Conservation (phyloP, 2,113 vertebrate genomes). For the Malurus elegans region DNA sequence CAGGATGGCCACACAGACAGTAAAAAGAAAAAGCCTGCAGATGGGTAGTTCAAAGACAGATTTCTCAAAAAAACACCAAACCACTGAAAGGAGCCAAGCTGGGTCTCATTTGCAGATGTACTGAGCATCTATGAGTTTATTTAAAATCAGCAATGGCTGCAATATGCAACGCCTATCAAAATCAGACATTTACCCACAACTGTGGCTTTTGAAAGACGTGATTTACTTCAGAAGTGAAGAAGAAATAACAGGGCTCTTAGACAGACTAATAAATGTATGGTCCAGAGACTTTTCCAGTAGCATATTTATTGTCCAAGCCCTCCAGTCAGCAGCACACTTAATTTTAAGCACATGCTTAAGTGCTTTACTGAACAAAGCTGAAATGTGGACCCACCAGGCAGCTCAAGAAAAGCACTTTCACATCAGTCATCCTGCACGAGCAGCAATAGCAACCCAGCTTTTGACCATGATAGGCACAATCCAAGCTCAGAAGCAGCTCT, state of each 20-base stretch:
- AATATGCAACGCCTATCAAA: slow-evolving; percentile 26
- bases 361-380: slow-evolving; percentile 30
- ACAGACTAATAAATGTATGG: slow-evolving; percentile 47
- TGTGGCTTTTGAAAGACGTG: slow-evolving; percentile 39
- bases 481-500: background rate
- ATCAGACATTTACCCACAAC: slow-evolving; percentile 16
- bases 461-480: background rate
- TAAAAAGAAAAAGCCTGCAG: slow-evolving; percentile 58
- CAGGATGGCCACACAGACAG: slow-evolving; percentile 60
- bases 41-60: slow-evolving; percentile 59
- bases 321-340: slow-evolving; percentile 54
- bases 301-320: slow-evolving; percentile 54
- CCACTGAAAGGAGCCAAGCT: slow-evolving; percentile 43
- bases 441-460: background rate
- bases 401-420: slow-evolving; percentile 4
- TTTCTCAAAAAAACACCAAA: slow-evolving; percentile 26
- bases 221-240: slow-evolving; percentile 53
- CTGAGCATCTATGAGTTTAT: slow-evolving; percentile 3
- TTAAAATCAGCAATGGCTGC: slow-evolving; percentile 50
- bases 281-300: slow-evolving; percentile 55
- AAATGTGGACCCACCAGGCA: slow-evolving; percentile 35
- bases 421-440: background rate
- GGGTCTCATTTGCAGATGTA: slow-evolving; percentile 5
- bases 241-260: slow-evolving; percentile 56
- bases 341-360: slow-evolving; percentile 67